A percentile compares a stretch with the other conserved stretches of the same genome.
Evolutionary conservation across 2,888 invertebrate species (phyloP).

Genomic region (Antheraea yamamai): DNA sequence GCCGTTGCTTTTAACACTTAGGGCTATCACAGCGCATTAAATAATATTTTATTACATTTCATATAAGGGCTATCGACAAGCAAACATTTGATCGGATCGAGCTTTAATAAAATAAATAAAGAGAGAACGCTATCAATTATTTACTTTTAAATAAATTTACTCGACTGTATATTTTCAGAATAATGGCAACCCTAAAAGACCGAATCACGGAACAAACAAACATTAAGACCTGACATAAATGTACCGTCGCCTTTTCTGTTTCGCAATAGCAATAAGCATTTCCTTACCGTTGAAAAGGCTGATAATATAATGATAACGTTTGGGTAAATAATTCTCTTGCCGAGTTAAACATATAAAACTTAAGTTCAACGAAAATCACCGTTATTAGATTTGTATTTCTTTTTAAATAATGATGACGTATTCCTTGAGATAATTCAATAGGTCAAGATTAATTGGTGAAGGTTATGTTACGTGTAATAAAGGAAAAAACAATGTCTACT

Average conservation of each 20-base stretch:
- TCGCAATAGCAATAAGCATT: conserved; percentile 39
- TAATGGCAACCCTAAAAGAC: conserved; percentile 42
- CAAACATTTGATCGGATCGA: background rate
- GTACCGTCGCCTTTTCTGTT: conserved; percentile 42
- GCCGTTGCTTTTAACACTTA: conserved; percentile 16
- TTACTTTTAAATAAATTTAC: background rate
- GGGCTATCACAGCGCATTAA: background rate
- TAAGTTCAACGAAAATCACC: background rate
- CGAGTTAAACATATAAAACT: background rate
- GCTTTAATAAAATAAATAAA: background rate
- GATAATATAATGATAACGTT: conserved; percentile 10
- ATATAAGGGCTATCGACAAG: too few species aligned
- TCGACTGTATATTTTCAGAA: background rate
- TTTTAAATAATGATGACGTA: background rate
- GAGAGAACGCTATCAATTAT: background rate
- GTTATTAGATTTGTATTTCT: background rate
- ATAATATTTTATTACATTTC: background rate
- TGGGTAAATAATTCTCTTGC: background rate
- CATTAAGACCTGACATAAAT: conserved; percentile 46
- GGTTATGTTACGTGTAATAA: background rate
- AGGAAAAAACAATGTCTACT: background rate
- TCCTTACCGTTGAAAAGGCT: conserved; percentile 30
- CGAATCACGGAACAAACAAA: conserved; percentile 46
- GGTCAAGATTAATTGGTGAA: background rate
- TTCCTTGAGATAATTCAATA: background rate